A percentile compares a stretch with the other conserved stretches of the same genome.
These are phyloP conservation scores for Nymphalis urticae DNA, from an alignment of 2,888 invertebrate genomes.

Conservation along the genomic window DNA sequence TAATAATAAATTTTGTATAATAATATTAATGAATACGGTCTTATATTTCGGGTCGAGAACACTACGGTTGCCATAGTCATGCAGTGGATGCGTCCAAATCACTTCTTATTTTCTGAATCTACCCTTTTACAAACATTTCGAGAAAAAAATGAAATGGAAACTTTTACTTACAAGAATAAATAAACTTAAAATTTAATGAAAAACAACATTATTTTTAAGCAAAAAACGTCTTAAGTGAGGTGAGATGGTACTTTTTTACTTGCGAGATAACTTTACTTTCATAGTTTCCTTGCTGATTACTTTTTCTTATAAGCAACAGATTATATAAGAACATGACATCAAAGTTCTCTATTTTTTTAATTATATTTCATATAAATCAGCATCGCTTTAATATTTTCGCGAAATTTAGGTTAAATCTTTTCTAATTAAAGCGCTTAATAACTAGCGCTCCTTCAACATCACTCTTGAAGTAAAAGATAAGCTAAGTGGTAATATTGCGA, in stretches of 20 bases:
- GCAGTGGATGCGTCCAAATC: too few species aligned
- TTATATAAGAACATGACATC: too few species aligned
- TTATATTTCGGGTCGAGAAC: too few species aligned
- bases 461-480: slow-evolving; percentile 30
- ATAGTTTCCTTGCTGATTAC: too few species aligned
- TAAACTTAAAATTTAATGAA: neutral
- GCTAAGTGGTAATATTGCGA: slow-evolving; percentile 35
- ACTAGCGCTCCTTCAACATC: slow-evolving; percentile 13
- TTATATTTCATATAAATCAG: neutral
- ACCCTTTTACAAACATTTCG: neutral
- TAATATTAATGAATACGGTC: too few species aligned
- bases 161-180: neutral
- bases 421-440: neutral
- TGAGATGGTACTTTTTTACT: too few species aligned
- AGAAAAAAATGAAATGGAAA: neutral
- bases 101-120: neutral
- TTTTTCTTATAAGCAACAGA: too few species aligned
- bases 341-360: too few species aligned
- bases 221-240: too few species aligned
- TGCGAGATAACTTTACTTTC: too few species aligned
- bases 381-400: neutral
- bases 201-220: neutral
- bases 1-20: too few species aligned
- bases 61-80: too few species aligned
- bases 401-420: neutral